A percentile compares a stretch with the other conserved stretches of the same genome.
These are phyloP conservation scores for Coregonus clupeaformis DNA, from an alignment of 2,113 vertebrate species.

Conservation along the genomic window DNA sequence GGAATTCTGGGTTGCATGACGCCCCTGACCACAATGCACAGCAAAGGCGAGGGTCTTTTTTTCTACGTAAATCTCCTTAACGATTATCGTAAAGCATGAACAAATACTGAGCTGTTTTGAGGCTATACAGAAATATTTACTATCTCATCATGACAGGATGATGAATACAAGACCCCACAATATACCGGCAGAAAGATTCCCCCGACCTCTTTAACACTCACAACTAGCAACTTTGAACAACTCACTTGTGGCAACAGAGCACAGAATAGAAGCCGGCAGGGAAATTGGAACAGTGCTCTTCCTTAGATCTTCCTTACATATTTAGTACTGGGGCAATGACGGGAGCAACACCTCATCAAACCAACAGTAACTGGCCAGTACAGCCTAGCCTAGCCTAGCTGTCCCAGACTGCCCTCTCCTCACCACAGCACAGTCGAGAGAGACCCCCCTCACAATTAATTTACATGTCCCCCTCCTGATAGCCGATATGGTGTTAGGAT, in stretches of 20 bases:
- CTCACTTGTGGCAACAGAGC: no score
- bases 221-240: background rate
- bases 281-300: background rate
- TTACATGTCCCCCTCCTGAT: background rate
- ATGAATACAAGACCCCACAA: background rate
- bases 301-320: background rate
- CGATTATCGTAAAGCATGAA: conserved; percentile 11
- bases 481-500: background rate
- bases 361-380: background rate
- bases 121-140: background rate
- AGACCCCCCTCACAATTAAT: background rate
- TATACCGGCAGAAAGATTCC: background rate
- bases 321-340: no score
- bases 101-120: background rate
- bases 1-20: no score
- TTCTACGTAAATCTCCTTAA: conserved; percentile 16
- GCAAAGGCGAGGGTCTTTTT: background rate
- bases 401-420: no score
- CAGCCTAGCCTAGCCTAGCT: no score
- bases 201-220: background rate
- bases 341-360: background rate
- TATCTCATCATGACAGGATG: background rate
- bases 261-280: no score
- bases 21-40: background rate
- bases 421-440: background rate